Conservation (phyloP, 2,797 vertebrate species). For the Chrosomus eos region DNA sequence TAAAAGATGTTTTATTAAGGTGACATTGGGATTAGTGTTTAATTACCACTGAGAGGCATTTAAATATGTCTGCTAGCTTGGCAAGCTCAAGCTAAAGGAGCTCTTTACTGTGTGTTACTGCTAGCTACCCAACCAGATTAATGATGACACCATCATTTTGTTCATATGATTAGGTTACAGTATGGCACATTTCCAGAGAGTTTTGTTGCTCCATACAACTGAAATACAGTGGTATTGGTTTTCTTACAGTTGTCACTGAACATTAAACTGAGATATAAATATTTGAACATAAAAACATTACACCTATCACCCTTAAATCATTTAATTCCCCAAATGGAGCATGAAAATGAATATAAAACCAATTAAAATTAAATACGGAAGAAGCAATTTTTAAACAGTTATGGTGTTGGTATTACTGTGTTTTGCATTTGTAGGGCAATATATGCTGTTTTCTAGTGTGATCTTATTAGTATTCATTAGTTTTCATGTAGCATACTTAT, state of each 20-base stretch:
- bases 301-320: not conserved
- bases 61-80: conserved; percentile 26
- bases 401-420: too few relatives aligned
- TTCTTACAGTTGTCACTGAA: not conserved
- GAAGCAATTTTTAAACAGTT: too few relatives aligned
- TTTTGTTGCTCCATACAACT: not conserved
- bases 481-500: not conserved
- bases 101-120: conserved; percentile 1
- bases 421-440: not conserved
- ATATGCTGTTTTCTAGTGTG: not conserved
- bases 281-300: not conserved
- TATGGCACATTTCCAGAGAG: not conserved
- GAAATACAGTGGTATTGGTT: not conserved
- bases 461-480: too few relatives aligned
- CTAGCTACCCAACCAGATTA: not conserved
- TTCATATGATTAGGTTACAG: not conserved
- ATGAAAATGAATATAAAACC: not conserved
- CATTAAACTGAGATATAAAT: not conserved
- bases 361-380: too few relatives aligned
- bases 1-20: conserved; percentile 72
- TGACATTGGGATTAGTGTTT: conserved; percentile 59
- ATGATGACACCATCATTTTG: not conserved
- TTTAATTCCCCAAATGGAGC: not conserved
- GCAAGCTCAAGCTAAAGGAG: conserved; percentile 5
- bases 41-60: conserved; percentile 56